Conservation (phyloP, 2,797 vertebrate genomes). For the Triplophysa bombifrons region DNA sequence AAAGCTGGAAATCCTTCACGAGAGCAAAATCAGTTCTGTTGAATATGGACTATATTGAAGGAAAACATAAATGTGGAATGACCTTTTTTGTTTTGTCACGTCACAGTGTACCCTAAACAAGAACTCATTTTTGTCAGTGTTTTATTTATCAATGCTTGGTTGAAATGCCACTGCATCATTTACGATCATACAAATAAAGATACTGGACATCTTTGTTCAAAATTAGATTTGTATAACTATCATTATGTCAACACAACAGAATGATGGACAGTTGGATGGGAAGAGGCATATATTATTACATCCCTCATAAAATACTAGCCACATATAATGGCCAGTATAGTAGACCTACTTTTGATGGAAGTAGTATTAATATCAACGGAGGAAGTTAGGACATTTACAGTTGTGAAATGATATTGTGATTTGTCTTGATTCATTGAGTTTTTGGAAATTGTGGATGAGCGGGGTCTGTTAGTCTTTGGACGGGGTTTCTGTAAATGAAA, state of each 20-base stretch:
- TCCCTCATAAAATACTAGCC: neutral
- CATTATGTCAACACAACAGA: neutral
- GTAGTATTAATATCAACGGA: neutral
- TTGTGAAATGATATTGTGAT: neutral
- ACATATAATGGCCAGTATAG: neutral
- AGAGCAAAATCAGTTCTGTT: slow-evolving; percentile 72
- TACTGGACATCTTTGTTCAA: slow-evolving; percentile 78
- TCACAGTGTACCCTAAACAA: slow-evolving; percentile 72
- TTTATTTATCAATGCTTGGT: slow-evolving; percentile 95
- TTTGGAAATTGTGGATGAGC: too few relatives aligned
- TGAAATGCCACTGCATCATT: slow-evolving; percentile 88
- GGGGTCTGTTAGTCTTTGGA: too few relatives aligned
- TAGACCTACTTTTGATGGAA: neutral
- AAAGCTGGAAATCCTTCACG: slow-evolving; percentile 71
- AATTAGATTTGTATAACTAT: neutral
- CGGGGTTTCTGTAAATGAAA: too few relatives aligned
- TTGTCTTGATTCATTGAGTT: too few relatives aligned
- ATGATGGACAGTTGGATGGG: neutral
- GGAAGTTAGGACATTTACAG: neutral
- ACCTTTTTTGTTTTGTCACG: slow-evolving; percentile 81
- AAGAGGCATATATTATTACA: neutral
- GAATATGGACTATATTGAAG: slow-evolving; percentile 79
- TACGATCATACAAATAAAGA: slow-evolving; percentile 75
- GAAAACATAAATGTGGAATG: slow-evolving; percentile 82
- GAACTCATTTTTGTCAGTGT: slow-evolving; percentile 87